A percentile compares a stretch with the other conserved stretches of the same genome.
Conservation (phyloP, 2,113 vertebrate species). For the Phyllostomus discolor region DNA sequence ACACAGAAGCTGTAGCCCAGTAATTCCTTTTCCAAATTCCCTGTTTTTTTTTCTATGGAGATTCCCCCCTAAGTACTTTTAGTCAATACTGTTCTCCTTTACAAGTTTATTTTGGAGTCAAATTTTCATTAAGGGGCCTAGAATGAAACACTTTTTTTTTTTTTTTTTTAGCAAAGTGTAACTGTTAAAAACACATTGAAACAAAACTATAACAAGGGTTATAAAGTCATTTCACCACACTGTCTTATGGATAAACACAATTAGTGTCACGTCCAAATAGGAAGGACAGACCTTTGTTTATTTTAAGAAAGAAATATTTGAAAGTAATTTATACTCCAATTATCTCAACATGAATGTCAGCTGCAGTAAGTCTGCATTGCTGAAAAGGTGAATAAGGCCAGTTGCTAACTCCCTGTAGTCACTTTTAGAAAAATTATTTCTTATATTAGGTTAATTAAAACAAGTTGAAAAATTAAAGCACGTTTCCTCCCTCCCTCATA, state of each 20-base stretch:
- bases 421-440: background rate
- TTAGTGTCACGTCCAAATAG: slow-evolving; percentile 9
- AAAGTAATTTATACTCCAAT: background rate
- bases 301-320: slow-evolving; percentile 42
- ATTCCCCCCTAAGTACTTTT: background rate
- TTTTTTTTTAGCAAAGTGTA: background rate
- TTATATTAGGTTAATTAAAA: background rate
- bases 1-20: background rate
- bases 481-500: too few relatives aligned
- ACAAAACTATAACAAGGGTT: background rate
- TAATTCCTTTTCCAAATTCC: background rate
- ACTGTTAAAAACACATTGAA: background rate
- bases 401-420: background rate
- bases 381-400: slow-evolving; percentile 21
- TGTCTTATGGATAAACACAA: background rate
- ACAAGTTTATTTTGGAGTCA: background rate
- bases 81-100: background rate
- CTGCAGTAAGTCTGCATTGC: background rate
- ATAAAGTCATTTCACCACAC: background rate
- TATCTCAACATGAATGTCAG: background rate
- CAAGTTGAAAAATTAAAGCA: background rate
- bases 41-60: background rate
- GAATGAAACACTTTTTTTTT: background rate
- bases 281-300: background rate
- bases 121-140: background rate